phyloP scores from a whole-genome alignment of 64 coral and sea anemone species.

The Montipora foliosa region DNA sequence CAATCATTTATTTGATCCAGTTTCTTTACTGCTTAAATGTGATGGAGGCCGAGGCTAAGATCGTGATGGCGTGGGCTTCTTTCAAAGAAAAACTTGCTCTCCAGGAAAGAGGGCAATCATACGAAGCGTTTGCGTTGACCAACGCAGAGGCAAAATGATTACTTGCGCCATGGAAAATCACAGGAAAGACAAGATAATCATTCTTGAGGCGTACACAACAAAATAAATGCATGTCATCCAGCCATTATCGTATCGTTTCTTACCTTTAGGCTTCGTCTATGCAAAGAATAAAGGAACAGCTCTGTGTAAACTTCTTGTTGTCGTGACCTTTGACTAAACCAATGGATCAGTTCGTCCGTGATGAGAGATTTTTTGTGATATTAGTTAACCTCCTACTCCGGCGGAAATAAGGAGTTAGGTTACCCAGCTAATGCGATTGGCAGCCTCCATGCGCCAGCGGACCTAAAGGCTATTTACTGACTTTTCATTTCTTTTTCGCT shows the following conservation, averaged over 20 bases:
- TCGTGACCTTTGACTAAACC: neutral
- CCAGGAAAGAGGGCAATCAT: no score
- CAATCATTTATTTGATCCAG: no score
- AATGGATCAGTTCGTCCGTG: neutral
- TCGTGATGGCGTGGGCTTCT: no score
- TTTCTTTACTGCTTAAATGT: no score
- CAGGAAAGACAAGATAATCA: no score
- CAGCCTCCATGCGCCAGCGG: neutral
- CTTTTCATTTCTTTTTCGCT: no score
- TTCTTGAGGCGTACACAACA: neutral
- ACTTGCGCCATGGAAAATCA: no score
- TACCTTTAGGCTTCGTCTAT: neutral
- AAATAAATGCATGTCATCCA: neutral
- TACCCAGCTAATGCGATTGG: neutral
- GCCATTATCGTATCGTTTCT: neutral
- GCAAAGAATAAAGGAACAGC: neutral
- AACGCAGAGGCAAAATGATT: no score
- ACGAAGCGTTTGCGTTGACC: no score
- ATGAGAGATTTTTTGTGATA: neutral
- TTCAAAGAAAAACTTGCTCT: no score
- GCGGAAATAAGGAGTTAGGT: neutral
- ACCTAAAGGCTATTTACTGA: no score
- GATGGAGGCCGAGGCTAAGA: no score
- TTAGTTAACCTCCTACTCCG: neutral
- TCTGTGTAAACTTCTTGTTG: neutral